Conservation (phyloP, 2,888 invertebrate genomes). For the Clepsis dumicolana region DNA sequence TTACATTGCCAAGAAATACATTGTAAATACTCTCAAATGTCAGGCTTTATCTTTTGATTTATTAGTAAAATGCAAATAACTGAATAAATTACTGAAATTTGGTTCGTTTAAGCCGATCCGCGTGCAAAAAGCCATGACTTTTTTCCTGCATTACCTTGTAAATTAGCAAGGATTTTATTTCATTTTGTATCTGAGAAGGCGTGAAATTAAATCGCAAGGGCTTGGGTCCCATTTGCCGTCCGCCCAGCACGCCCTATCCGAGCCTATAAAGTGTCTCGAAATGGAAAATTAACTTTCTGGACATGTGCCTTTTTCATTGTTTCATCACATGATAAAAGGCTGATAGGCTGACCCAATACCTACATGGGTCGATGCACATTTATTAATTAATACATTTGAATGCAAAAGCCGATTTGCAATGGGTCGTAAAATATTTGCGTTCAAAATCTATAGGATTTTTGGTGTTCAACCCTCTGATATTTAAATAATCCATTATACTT, state of each 20-base stretch:
- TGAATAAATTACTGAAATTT: neutral
- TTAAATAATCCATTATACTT: conserved; percentile 10
- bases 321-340: neutral
- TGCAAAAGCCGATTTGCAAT: neutral
- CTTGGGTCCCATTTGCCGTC: conserved; percentile 1
- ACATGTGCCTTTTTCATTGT: conserved; percentile 2
- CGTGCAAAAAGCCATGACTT: neutral
- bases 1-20: too few relatives aligned
- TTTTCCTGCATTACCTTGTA: conserved; percentile 11
- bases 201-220: conserved; percentile 32
- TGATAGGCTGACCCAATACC: neutral
- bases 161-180: conserved; percentile 27
- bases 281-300: conserved; percentile 28
- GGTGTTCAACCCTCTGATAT: neutral
- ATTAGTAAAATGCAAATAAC: neutral
- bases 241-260: neutral
- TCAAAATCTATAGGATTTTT: neutral
- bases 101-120: neutral
- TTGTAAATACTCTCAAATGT: neutral
- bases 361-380: neutral
- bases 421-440: conserved; percentile 4
- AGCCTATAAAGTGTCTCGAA: conserved; percentile 19
- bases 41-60: neutral
- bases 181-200: conserved; percentile 24
- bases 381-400: neutral